Evolutionary conservation across 2,113 vertebrate genomes (phyloP), one percentile per base, ranked within the genome.

Genomic region (Neotoma lepida): DNA sequence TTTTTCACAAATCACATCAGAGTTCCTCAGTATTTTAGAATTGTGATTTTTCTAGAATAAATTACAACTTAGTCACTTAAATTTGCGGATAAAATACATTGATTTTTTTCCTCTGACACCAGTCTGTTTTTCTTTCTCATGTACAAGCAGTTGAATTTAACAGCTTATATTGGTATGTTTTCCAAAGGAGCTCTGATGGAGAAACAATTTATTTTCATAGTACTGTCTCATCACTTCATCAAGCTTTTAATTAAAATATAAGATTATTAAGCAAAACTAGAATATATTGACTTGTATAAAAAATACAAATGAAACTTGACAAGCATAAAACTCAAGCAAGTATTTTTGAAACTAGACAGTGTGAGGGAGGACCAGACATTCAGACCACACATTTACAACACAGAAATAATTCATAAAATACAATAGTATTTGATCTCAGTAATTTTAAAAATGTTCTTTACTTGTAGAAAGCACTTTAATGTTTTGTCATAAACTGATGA

Each of bases 401-500:
- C 74, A 80, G 30, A 84, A 64, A 86, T n/a, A 74, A 78, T 71
- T 95, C 4, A 18, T 33, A 74, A 84, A n/a, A 80, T n/a, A n/a
- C 3, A 74, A 80, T 33, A 39, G 0, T 9, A 35, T 86, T 85
- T 95, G 33, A 66, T 68, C 86, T 80, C 77, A 68, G 77, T 22
- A 64, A 86, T 30, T 80, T 44, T 88, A 92, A 92, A 51, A 94
- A 73, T 89, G 28, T 30, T 95, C 44, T 74, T 95, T 56, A 63
- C 63, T 89, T 26, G 84, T 39, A 12, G 5, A 26, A 54, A 84
- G 77, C 9, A 74, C 20, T 89, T 54, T 10, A 41, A 77, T 51
- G 1, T 24, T 51, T 70, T 64, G 4, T 85, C 26, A 44, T 66
- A 20, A 28, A 46, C 24, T 86, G 18, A 68, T 49, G 13, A 54